These are phyloP conservation scores for Phrynosoma platyrhinos DNA, from an alignment of 2,113 vertebrate species.

Conservation along the genomic window DNA sequence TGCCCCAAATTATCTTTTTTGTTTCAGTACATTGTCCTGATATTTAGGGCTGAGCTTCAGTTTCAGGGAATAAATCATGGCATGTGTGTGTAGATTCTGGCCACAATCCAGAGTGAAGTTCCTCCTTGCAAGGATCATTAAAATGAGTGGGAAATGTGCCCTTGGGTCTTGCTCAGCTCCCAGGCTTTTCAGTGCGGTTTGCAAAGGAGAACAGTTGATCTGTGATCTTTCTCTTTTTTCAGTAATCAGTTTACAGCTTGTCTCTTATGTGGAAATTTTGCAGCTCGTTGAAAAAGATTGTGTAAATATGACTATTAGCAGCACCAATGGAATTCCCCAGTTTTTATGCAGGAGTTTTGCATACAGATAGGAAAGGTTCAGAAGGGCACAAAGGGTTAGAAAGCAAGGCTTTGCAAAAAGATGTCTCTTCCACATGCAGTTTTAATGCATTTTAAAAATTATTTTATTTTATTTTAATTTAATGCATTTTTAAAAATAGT, in stretches of 20 bases:
- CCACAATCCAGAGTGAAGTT: background rate
- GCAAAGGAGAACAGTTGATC: background rate
- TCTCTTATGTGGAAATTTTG: background rate
- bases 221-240: background rate
- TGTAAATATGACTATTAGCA: background rate
- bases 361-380: background rate
- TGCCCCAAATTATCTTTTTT: background rate
- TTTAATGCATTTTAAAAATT: too few relatives aligned
- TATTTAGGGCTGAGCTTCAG: background rate
- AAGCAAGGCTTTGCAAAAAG: background rate
- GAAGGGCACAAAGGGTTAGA: background rate
- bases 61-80: background rate
- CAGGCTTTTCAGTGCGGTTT: background rate
- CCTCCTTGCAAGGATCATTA: background rate
- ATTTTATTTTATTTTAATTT: too few relatives aligned
- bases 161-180: too few relatives aligned
- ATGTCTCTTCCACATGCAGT: too few relatives aligned
- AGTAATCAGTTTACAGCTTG: background rate
- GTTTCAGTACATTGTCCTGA: background rate
- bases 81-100: background rate
- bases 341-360: background rate
- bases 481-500: too few relatives aligned
- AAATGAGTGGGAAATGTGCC: too few relatives aligned
- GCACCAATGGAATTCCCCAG: background rate
- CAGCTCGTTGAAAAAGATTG: background rate